phyloP scores from a whole-genome alignment of 1,140 invertebrate species.

The Colletes gigas region DNA sequence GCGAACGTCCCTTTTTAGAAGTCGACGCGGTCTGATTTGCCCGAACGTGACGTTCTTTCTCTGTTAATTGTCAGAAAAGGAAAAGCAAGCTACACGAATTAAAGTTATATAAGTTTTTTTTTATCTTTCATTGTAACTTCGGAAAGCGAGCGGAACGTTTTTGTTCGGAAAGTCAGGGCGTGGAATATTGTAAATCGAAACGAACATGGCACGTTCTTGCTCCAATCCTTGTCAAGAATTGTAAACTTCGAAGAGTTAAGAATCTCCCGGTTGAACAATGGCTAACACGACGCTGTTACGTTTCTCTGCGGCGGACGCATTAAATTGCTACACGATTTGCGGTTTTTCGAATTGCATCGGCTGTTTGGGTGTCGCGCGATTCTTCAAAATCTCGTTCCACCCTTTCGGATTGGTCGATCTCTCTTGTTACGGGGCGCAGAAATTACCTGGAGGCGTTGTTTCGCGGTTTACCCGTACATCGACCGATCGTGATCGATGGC shows the following conservation, averaged over 20 bases:
- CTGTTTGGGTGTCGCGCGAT: background rate
- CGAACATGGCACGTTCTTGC: conserved; percentile 34
- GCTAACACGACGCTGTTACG: conserved; percentile 51
- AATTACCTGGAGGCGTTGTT: background rate
- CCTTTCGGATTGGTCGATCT: background rate
- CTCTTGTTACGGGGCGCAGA: background rate
- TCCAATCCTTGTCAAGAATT: conserved; percentile 45
- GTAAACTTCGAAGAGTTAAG: conserved; percentile 42
- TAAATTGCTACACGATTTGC: conserved; percentile 72
- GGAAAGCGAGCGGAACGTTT: background rate
- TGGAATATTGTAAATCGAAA: conserved; percentile 17
- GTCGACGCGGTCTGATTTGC: too few relatives aligned
- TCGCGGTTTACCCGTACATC: background rate
- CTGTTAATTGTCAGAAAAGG: too few relatives aligned
- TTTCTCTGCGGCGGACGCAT: conserved; percentile 19
- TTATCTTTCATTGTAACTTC: too few relatives aligned
- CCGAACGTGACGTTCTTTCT: too few relatives aligned
- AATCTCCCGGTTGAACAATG: conserved; percentile 61
- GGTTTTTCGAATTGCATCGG: too few relatives aligned
- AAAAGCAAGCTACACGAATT: too few relatives aligned
- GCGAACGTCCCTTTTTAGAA: too few relatives aligned
- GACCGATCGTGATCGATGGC: background rate
- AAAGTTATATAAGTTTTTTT: too few relatives aligned
- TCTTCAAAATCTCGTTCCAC: background rate
- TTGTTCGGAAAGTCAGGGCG: background rate